A percentile compares a stretch with the other conserved stretches of the same genome.
phyloP scores from a whole-genome alignment of 2,888 invertebrate species.

The Theretra japonica region DNA sequence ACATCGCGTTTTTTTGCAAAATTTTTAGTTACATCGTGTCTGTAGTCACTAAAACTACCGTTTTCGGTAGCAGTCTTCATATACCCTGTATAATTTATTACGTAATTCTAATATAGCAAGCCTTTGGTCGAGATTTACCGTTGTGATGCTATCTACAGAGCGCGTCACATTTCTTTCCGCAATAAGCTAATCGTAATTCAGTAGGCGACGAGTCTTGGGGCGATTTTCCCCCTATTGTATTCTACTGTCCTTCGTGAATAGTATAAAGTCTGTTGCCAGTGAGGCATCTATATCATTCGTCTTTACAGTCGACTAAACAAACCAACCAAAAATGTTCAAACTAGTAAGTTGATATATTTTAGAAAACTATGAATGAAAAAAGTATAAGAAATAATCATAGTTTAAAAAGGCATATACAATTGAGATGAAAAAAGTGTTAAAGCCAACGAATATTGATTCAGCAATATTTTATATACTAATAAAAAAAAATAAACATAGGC shows the following conservation, averaged over 20 bases:
- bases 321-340: conserved; percentile 63
- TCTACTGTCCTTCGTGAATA: conserved; percentile 46
- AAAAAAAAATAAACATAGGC: no score
- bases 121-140: background rate
- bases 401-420: no score
- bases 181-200: conserved; percentile 56
- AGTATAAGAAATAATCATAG: background rate
- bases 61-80: no score
- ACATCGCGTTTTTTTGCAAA: no score
- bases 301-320: conserved; percentile 37
- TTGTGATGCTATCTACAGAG: conserved; percentile 37
- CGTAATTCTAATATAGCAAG: background rate
- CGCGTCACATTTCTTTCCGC: conserved; percentile 55
- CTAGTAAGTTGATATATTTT: conserved; percentile 54
- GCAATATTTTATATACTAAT: no score
- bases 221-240: conserved; percentile 40
- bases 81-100: no score
- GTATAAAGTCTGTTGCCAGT: conserved; percentile 45
- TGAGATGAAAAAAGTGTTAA: no score
- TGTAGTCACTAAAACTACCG: no score
- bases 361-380: conserved; percentile 30
- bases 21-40: no score
- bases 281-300: conserved; percentile 45
- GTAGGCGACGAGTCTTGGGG: conserved; percentile 7
- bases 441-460: no score